Evolutionary conservation across 2,888 invertebrate genomes (phyloP).

Genomic region (Eristalinus aeneus): DNA sequence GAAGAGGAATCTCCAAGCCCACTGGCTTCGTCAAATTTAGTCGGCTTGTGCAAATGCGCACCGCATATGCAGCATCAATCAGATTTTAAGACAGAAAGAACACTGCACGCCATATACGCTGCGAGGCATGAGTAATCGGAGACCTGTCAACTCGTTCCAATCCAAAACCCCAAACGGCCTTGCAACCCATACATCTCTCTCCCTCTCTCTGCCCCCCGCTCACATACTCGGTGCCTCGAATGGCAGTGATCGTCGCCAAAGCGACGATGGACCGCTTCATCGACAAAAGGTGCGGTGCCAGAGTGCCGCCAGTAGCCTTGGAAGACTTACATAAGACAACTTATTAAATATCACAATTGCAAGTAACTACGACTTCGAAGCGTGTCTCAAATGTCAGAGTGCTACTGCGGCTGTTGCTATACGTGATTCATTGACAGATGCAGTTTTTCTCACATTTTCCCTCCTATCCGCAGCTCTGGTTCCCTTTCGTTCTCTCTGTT

Average conservation of each 20-base stretch:
- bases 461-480: not conserved
- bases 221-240: not conserved
- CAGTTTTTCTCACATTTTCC: conserved; percentile 25
- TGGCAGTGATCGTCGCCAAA: conserved; percentile 10
- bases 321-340: conserved; percentile 56
- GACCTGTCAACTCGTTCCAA: conserved; percentile 20
- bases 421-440: conserved; percentile 46
- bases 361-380: not conserved
- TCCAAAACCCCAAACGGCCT: conserved; percentile 44
- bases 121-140: conserved; percentile 35
- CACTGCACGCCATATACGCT: conserved; percentile 12
- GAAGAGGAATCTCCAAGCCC: not conserved
- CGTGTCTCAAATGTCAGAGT: conserved; percentile 63
- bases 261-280: conserved; percentile 51
- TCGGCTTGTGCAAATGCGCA: not conserved
- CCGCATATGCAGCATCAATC: not conserved
- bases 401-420: not conserved
- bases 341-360: conserved; percentile 42
- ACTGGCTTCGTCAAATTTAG: not conserved
- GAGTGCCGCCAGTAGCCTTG: conserved; percentile 51
- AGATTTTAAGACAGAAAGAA: not conserved
- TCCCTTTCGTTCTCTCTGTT: not conserved
- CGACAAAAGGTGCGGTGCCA: conserved; percentile 26
- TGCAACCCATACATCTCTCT: conserved; percentile 29
- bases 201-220: not conserved